Conservation (phyloP, 1,140 invertebrate genomes). For the Drosophila ohnishii region DNA sequence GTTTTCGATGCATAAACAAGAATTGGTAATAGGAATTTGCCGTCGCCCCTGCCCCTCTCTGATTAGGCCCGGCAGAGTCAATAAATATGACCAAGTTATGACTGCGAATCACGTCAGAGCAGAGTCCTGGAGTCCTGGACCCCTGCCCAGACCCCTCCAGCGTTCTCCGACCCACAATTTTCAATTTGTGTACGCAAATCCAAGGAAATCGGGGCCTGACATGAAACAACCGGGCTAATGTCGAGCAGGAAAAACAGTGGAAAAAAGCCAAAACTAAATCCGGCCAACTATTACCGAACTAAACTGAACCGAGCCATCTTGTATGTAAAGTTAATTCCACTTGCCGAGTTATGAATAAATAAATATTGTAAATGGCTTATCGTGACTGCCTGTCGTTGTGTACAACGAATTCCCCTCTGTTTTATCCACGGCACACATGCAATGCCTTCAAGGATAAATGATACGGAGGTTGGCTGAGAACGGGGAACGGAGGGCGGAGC, state of each 20-base stretch:
- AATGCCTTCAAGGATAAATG: slow-evolving; percentile 71
- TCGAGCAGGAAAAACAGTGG: slow-evolving; percentile 16
- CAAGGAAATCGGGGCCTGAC: slow-evolving; percentile 66
- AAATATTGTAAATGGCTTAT: slow-evolving; percentile 78
- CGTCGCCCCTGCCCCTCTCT: slow-evolving; percentile 4
- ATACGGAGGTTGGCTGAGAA: slow-evolving; percentile 5
- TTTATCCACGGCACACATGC: slow-evolving; percentile 50
- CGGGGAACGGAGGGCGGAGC: background rate
- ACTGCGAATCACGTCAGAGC: slow-evolving; percentile 65
- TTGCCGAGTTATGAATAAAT: slow-evolving; percentile 75
- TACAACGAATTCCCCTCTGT: slow-evolving; percentile 13
- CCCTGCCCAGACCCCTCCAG: background rate
- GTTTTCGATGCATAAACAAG: slow-evolving; percentile 72
- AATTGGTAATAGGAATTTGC: slow-evolving; percentile 40
- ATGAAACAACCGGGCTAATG: slow-evolving; percentile 58
- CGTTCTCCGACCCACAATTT: slow-evolving; percentile 50
- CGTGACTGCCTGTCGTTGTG: slow-evolving; percentile 74
- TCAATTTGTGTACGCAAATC: slow-evolving; percentile 48
- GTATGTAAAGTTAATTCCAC: slow-evolving; percentile 53
- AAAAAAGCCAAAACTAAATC: slow-evolving; percentile 31
- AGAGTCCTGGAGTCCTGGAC: slow-evolving; percentile 10
- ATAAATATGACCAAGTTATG: slow-evolving; percentile 74
- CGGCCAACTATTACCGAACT: slow-evolving; percentile 46
- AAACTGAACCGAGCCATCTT: slow-evolving; percentile 53
- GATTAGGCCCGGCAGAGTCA: slow-evolving; percentile 62